phyloP scores from a whole-genome alignment of 2,113 vertebrate genomes.

The Eurypyga helias region DNA sequence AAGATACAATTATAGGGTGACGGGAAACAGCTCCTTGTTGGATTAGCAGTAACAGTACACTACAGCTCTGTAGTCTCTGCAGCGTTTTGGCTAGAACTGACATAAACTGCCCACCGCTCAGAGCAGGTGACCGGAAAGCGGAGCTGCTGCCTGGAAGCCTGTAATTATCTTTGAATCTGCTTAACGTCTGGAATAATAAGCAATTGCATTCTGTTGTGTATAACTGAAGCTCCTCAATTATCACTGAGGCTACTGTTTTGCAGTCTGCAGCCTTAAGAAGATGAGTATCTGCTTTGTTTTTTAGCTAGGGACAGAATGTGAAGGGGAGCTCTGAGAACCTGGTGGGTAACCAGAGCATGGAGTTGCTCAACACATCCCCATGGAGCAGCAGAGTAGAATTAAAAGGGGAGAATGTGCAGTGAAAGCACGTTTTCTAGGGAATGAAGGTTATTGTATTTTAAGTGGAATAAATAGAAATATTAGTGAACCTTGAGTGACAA shows the following conservation, averaged over 20 bases:
- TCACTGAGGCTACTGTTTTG: background rate
- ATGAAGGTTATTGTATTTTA: background rate
- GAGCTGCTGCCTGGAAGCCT: background rate
- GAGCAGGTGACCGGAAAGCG: background rate
- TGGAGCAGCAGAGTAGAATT: background rate
- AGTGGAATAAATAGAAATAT: background rate
- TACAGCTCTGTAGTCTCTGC: background rate
- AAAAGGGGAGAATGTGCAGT: background rate
- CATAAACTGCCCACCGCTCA: background rate
- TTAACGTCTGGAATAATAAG: background rate
- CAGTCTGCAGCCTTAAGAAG: background rate
- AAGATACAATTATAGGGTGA: background rate
- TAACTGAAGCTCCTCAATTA: background rate
- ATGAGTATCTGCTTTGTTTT: background rate
- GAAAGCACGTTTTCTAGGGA: background rate
- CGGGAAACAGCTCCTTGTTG: background rate
- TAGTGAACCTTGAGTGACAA: background rate
- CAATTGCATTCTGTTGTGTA: background rate
- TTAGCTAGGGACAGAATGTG: background rate
- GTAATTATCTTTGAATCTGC: slow-evolving; percentile 22
- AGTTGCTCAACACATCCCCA: background rate
- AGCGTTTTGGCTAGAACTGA: background rate
- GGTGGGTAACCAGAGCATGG: background rate
- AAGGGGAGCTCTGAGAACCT: background rate
- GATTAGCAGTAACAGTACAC: background rate